A percentile compares a stretch with the other conserved stretches of the same genome.
phyloP scores from a whole-genome alignment of 2,797 vertebrate genomes.

The Antrozous pallidus region DNA sequence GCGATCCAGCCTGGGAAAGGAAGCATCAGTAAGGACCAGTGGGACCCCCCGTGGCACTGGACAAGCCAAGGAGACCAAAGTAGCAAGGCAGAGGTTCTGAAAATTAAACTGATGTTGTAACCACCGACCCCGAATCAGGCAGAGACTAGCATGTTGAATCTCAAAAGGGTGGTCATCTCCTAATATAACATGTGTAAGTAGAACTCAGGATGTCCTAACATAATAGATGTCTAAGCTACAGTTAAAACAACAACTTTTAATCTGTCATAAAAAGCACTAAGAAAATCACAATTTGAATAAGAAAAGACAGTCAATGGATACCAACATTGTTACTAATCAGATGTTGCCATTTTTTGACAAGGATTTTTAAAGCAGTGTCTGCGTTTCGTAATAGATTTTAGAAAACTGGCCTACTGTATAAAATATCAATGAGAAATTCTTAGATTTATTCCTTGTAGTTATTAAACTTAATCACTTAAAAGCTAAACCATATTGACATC shows the following conservation, averaged over 20 bases:
- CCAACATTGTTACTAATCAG: not conserved
- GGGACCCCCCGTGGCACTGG: too few species aligned
- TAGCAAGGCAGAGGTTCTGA: not conserved
- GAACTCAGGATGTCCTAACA: not conserved
- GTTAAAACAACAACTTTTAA: not conserved
- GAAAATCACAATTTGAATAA: not conserved
- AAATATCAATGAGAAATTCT: not conserved
- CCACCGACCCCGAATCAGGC: not conserved
- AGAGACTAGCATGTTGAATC: not conserved
- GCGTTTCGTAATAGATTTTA: not conserved
- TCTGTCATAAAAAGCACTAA: not conserved
- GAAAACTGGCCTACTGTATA: not conserved
- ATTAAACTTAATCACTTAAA: not conserved
- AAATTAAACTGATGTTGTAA: not conserved
- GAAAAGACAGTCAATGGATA: not conserved
- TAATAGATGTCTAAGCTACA: not conserved
- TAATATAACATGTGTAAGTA: not conserved
- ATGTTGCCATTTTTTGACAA: not conserved
- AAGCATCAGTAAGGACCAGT: not conserved
- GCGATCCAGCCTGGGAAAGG: not conserved
- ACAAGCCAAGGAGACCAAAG: not conserved
- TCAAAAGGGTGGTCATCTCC: not conserved
- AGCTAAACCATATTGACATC: not conserved
- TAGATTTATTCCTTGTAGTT: not conserved
- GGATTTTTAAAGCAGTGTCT: not conserved